Base-by-base conservation (phyloP, 1,140 invertebrate genomes). In the Daktulosphaira vitifoliae region DNA sequence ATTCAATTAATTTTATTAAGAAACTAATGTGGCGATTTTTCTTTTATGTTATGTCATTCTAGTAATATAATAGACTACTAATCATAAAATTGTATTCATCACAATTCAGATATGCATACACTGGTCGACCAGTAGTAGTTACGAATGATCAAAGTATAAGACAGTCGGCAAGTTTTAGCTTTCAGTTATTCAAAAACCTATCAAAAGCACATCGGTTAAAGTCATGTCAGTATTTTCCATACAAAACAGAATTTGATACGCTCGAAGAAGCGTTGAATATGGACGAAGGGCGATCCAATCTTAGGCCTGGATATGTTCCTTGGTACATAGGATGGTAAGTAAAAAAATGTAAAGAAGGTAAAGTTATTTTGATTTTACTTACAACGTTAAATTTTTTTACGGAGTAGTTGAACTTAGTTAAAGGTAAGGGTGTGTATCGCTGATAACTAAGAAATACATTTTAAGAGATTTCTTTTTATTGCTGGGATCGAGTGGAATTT, bases 241-340 rank as follows among this genome's bases (percentile, higher is more conserved):
- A 96, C 73, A 84, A 90, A 73, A 94, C 90, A 0, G 89, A 89
- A 54, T 90, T 94, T 71, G 75, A 76, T 13, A 84, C 78, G 48
- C 76, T 96, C 0, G 74, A 76, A 46, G 87, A 95, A 65, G 89
- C 88, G 1, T 84, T 96, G 65, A 81, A 84, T 52, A 90, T 91
- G 87, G 81, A 82, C 29, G 72, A 76, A 13, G 76, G 80, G 23
- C 78, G 90, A 64, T 83, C 88, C 0, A 74, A 81, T 20, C 73
- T 87, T 22, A 72, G 78, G 39, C 74, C 79, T 20, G 86, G 85
- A 2, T 79, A 82, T 46, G 78, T 81, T 23, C 82, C 86, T 0
- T 93, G 90, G 90, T 92, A 96, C 74, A 84, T 96, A 67, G 92
- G 92, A 29, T 96, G 92, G 84, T 86, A 74, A 78, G 82, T 74